phyloP scores from a whole-genome alignment of 1,140 invertebrate genomes.

The Panagrolaimus sp. region DNA sequence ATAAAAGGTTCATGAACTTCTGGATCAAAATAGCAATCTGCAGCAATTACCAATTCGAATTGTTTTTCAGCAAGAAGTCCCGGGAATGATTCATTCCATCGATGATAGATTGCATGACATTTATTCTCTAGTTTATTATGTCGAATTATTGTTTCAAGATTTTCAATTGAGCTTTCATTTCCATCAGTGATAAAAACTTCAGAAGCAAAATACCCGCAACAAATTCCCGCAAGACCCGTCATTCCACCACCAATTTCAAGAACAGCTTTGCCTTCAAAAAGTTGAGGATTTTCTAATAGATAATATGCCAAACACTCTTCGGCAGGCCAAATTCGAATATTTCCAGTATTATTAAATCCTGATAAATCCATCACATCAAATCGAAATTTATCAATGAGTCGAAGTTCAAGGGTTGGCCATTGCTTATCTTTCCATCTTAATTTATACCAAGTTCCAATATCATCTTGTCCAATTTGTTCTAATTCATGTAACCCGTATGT shows the following conservation, averaged over 20 bases:
- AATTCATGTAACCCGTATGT: too few relatives aligned
- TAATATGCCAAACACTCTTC: neutral
- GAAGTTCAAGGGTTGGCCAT: too few relatives aligned
- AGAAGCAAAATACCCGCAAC: neutral
- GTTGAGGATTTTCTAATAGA: neutral
- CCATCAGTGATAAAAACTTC: neutral
- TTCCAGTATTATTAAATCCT: constrained; percentile 10
- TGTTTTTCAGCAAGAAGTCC: neutral
- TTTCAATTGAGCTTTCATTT: neutral
- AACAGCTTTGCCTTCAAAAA: neutral
- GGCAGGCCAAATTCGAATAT: neutral
- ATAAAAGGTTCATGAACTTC: neutral
- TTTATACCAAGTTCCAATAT: too few relatives aligned
- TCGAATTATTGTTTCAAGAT: neutral
- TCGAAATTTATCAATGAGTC: too few relatives aligned
- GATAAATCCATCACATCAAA: neutral
- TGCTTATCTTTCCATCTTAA: too few relatives aligned
- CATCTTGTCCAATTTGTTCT: too few relatives aligned
- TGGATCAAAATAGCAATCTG: neutral
- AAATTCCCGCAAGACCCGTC: neutral
- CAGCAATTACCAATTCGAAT: neutral
- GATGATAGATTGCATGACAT: neutral
- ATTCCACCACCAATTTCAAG: constrained; percentile 10
- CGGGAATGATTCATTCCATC: neutral
- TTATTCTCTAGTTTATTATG: neutral